These are phyloP conservation scores for Hipparchia sbordonii DNA, from an alignment of 2,888 invertebrate species.

Conservation along the genomic window DNA sequence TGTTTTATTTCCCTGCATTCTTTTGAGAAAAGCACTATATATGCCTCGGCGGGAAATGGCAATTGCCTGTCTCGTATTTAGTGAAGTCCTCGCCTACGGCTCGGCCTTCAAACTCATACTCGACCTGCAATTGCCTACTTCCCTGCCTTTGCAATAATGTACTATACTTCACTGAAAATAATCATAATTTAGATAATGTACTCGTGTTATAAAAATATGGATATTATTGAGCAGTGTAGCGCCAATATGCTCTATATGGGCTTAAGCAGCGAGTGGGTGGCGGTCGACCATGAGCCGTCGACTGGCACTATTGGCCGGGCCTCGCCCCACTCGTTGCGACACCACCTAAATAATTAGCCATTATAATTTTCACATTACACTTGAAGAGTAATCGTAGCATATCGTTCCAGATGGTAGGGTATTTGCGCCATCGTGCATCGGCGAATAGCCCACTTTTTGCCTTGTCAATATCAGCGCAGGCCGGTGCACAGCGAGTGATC, in stretches of 20 bases:
- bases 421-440: slow-evolving; percentile 19
- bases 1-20: too few species aligned
- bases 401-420: slow-evolving; percentile 28
- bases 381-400: slow-evolving; percentile 15
- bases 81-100: too few species aligned
- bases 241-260: slow-evolving; percentile 76
- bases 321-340: slow-evolving; percentile 68
- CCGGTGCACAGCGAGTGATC: too few species aligned
- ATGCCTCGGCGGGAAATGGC: too few species aligned
- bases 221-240: slow-evolving; percentile 69
- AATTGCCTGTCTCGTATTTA: too few species aligned
- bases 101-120: too few species aligned
- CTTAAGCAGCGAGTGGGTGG: slow-evolving; percentile 79
- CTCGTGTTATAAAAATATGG: slow-evolving; percentile 76
- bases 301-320: slow-evolving; percentile 70
- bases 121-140: too few species aligned
- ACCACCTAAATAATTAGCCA: slow-evolving; percentile 66
- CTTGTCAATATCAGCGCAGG: not conserved
- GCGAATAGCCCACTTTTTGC: slow-evolving; percentile 1
- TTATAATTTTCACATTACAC: slow-evolving; percentile 45
- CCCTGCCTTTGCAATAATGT: too few species aligned
- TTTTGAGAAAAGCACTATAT: too few species aligned
- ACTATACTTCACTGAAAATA: not conserved
- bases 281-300: slow-evolving; percentile 74
- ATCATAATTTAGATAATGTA: slow-evolving; percentile 35